These are phyloP conservation scores for Ganaspis sp. DNA, from an alignment of 1,140 invertebrate species.

Conservation along the genomic window DNA sequence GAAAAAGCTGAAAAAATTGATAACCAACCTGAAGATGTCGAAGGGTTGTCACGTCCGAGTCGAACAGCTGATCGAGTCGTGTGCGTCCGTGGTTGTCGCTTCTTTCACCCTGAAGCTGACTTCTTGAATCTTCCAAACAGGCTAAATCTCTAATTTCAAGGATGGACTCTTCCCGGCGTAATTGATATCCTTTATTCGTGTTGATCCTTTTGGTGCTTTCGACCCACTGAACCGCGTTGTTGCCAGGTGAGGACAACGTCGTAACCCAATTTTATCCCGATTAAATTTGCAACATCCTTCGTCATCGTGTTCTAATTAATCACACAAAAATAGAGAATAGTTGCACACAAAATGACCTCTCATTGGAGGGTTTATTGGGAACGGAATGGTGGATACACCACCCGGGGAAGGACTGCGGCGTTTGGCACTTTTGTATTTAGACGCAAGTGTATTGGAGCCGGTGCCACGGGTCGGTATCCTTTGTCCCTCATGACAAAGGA, in stretches of 20 bases:
- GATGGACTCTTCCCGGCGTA: slow-evolving; percentile 15
- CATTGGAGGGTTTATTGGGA: not conserved
- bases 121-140: not conserved
- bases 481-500: slow-evolving; percentile 13
- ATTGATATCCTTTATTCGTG: slow-evolving; percentile 14
- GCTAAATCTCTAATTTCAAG: not conserved
- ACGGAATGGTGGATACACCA: not conserved
- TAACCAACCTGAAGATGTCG: slow-evolving; percentile 50
- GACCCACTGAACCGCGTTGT: slow-evolving; percentile 18
- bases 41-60: slow-evolving; percentile 50
- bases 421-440: not conserved
- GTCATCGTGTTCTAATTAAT: not conserved
- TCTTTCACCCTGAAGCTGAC: slow-evolving; percentile 20
- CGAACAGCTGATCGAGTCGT: slow-evolving; percentile 56
- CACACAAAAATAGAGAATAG: not conserved
- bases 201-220: not conserved
- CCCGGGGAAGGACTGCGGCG: not conserved
- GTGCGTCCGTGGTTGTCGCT: slow-evolving; percentile 32
- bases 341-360: not conserved
- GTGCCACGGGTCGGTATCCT: not conserved
- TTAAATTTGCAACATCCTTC: not conserved
- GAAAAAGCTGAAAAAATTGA: not conserved
- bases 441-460: not conserved
- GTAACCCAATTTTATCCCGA: not conserved
- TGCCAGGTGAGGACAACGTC: not conserved